Evolutionary conservation across 2,113 vertebrate genomes (phyloP).

Genomic region (Potamarius usumacintae): DNA sequence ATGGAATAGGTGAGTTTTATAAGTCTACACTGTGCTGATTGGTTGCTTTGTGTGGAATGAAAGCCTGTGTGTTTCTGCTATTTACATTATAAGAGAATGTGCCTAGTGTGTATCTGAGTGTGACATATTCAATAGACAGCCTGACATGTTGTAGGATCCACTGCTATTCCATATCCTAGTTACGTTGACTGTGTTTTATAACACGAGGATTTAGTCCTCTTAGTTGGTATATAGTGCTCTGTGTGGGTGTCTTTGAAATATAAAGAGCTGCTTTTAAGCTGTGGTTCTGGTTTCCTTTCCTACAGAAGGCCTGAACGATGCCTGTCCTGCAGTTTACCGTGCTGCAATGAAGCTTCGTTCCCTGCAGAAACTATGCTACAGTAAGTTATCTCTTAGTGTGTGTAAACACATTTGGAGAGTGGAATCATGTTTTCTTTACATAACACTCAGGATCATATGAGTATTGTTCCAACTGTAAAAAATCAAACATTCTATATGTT

Average conservation of each 20-base stretch:
- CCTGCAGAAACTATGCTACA: constrained; percentile 78
- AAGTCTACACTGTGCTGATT: not conserved
- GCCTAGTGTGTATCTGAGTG: not conserved
- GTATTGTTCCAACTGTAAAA: not conserved
- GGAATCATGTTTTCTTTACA: not conserved
- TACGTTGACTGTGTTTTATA: not conserved
- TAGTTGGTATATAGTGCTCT: constrained; percentile 5
- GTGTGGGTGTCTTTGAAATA: constrained; percentile 6
- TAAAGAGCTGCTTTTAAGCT: not conserved
- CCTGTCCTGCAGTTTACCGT: constrained; percentile 75
- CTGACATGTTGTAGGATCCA: not conserved
- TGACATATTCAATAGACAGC: not conserved
- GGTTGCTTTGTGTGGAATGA: not conserved
- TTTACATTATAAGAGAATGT: not conserved
- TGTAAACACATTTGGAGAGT: not conserved
- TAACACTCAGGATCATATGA: not conserved
- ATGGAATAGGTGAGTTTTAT: constrained; percentile 55
- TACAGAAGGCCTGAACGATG: constrained; percentile 68
- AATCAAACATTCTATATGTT: not conserved
- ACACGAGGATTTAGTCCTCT: not conserved
- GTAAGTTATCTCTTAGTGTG: constrained; percentile 66
- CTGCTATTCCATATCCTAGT: not conserved
- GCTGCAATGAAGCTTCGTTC: constrained; percentile 78
- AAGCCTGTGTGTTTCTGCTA: not conserved
- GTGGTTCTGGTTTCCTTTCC: constrained; percentile 44